Evolutionary conservation across 2,797 vertebrate species (phyloP).

Genomic region (Urocyon cinereoargenteus): DNA sequence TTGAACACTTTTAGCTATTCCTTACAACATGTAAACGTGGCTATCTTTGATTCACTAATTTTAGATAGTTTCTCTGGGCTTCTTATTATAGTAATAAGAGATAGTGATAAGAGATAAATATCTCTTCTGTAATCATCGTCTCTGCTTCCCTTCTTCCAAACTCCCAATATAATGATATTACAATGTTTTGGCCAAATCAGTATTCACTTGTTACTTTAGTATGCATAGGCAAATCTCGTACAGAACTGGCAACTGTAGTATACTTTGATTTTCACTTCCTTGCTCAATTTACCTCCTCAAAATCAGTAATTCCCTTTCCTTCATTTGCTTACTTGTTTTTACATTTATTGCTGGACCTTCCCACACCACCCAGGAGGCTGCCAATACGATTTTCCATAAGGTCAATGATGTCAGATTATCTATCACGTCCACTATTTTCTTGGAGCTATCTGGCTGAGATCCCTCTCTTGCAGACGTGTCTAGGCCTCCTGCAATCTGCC

Average conservation of each 20-base stretch:
- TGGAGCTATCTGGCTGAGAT: background rate
- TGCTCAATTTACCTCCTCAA: constrained; percentile 11
- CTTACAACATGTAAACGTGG: background rate
- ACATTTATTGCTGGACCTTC: background rate
- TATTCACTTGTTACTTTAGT: background rate
- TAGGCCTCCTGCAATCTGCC: background rate
- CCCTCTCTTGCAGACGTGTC: background rate
- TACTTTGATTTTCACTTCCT: background rate
- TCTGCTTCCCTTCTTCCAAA: background rate
- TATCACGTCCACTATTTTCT: background rate
- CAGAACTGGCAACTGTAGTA: background rate
- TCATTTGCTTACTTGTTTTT: background rate
- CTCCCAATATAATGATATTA: background rate
- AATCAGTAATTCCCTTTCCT: background rate
- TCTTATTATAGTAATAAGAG: background rate
- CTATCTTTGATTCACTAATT: background rate
- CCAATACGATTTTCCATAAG: background rate
- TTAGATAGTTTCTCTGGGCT: background rate
- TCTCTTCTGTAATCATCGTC: background rate
- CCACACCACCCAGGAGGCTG: background rate
- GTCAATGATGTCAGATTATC: background rate
- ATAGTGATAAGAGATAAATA: background rate
- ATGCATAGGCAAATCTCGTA: background rate
- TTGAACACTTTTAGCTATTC: background rate
- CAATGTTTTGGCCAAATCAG: background rate